Conservation (phyloP, 2,797 vertebrate genomes). For the Linurgus olivaceus region DNA sequence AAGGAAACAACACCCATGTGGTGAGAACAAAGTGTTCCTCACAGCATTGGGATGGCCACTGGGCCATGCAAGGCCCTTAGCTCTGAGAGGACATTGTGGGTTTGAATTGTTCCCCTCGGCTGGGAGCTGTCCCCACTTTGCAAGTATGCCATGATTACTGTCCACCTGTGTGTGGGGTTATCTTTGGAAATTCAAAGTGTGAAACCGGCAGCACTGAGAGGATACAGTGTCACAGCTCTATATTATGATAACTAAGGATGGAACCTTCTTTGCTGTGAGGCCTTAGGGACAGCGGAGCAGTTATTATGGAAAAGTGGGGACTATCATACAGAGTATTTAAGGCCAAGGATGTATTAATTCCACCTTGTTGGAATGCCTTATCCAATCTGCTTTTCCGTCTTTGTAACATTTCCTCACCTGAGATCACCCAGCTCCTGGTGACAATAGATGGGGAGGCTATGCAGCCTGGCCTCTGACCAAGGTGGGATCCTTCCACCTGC, state of each 20-base stretch:
- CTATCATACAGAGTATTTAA: background rate
- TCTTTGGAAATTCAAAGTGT: background rate
- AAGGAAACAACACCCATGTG: background rate
- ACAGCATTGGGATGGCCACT: fast-evolving
- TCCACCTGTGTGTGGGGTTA: background rate
- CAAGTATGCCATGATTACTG: background rate
- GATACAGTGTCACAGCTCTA: fast-evolving
- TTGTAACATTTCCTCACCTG: background rate
- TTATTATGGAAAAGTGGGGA: background rate
- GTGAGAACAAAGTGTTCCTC: background rate
- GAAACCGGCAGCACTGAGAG: background rate
- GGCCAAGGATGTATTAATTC: background rate
- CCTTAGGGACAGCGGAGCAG: background rate
- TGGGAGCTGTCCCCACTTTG: background rate
- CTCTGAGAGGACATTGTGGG: background rate
- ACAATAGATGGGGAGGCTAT: background rate
- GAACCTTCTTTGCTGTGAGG: background rate
- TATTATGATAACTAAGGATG: background rate
- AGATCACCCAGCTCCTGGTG: background rate
- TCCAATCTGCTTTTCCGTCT: background rate
- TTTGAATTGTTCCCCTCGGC: background rate
- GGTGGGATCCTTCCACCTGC: background rate
- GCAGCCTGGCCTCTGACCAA: background rate
- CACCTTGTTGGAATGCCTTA: fast-evolving
- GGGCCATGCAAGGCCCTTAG: background rate